Evolutionary conservation across 2,888 invertebrate species (phyloP), one percentile per base, ranked within the genome.

Genomic region (Nymphalis polychloros): DNA sequence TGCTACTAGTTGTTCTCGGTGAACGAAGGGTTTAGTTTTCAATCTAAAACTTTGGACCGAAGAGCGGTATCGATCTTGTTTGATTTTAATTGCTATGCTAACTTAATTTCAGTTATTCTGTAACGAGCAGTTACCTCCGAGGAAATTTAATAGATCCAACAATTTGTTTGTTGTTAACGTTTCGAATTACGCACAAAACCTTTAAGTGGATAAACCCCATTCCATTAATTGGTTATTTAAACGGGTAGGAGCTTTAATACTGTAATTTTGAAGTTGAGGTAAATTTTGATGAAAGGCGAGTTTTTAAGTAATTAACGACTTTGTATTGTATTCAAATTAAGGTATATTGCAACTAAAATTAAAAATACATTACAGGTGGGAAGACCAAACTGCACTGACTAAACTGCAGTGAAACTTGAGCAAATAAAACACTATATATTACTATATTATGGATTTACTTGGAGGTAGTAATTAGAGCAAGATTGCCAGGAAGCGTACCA

Each of bases 1-100:
- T 16, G 53, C 27, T 35, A 23, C 64, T 23, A 60, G 59, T 66
- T 48, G 62, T 63, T 65, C 35, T 27, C 52, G 59, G 52, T 55
- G 57, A 63, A 63, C 50, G 55, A 59, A 57, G 68, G 72, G 68
- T 67, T 72, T 71, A 72, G 73, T 73, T 72, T 75, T 72, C 75
- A 73, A 73, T 73, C 68, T 73, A 69, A 75, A 75, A 72, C 71
- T 73, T 75, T 65, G 46, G 69, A 66, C 72, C 57, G 48, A 59
- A 49, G 60, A 63, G 61, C 63, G 63, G 67, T 61, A 72, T 72
- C 61, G 70, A 71, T 71, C 71, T 71, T 69, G 53, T 67, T 69
- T 59, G 66, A 69, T 69, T 69, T 71, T 69, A 71, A 73, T 73
- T 71, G 67, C 69, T 68, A 59, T 47, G 57, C 65, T 68, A 69